Evolutionary conservation across 2,797 vertebrate species (phyloP), one percentile per base, ranked within the genome.

Genomic region (Enteromius afrohamiltoni): DNA sequence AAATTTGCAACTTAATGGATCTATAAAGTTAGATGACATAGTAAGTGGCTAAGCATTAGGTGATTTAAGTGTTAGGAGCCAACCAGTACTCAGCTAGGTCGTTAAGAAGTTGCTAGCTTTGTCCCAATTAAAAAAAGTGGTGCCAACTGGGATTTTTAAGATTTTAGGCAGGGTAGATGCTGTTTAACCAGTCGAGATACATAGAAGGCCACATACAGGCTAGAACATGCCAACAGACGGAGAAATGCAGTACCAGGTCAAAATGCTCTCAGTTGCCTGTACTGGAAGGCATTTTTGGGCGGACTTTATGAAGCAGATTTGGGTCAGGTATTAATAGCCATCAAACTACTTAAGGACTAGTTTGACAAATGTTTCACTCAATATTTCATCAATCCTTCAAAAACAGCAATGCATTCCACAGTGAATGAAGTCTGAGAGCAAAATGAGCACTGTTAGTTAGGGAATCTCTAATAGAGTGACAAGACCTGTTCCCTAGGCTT

Each of bases 321-420:
- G 45, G 87, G 87, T 82, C 87, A 84, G 82, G 71, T 88, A 87
- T 87, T 80, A 84, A 87, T 87, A 88, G 79, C 68, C 40, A 53
- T 31, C 70, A 83, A 76, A 75, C 53, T 70, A 84, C 55, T 60
- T 29, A 31, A 55, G 34, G 80, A 55, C 55, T 65, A 42, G 55
- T 65, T 75, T 71, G 37, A 67, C 49, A 79, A 76, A 37, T 84
- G 7, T 73, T 82, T 70, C 60, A 65, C 42, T 23, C 31, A 45
- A 51, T 45, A 37, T 69, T 78, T 81, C 67, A 29, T 82, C 47
- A 70, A 78, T n/a, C 26, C 37, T 47, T 68, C 45, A 67, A 47
- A 74, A 76, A 82, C 17, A 65, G 6, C 1, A 49, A 51, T 51
- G 42, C 14, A 40, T 11, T 13, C 6, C 19, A 19, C 37, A 29